phyloP scores from a whole-genome alignment of 1,140 invertebrate genomes.

The Zaprionus capensis region DNA sequence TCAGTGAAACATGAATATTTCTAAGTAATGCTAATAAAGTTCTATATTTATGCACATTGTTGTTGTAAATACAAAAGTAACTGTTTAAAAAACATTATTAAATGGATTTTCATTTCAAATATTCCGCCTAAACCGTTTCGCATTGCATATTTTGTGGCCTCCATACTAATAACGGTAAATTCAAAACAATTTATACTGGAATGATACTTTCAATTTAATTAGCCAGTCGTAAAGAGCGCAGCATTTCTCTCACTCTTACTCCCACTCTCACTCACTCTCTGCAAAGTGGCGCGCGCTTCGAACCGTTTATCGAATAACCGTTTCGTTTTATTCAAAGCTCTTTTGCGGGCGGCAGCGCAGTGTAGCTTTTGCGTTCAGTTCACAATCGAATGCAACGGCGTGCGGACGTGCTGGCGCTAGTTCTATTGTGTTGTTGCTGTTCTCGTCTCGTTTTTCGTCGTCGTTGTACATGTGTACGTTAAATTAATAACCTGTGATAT shows the following conservation, averaged over 20 bases:
- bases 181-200: background rate
- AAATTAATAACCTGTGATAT: slow-evolving; percentile 60
- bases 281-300: slow-evolving; percentile 23
- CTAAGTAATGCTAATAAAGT: background rate
- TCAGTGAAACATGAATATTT: slow-evolving; percentile 16
- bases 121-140: background rate
- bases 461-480: slow-evolving; percentile 69
- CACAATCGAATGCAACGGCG: slow-evolving; percentile 35
- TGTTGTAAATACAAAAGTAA: slow-evolving; percentile 11
- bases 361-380: slow-evolving; percentile 51
- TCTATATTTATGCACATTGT: slow-evolving; percentile 3
- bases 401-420: slow-evolving; percentile 44
- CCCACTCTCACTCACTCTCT: background rate
- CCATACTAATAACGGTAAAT: background rate
- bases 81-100: background rate
- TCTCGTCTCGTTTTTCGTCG: slow-evolving; percentile 54
- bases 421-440: slow-evolving; percentile 16
- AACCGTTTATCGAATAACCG: slow-evolving; percentile 27
- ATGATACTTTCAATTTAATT: background rate
- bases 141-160: slow-evolving; percentile 22
- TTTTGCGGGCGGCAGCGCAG: background rate
- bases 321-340: slow-evolving; percentile 7
- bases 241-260: background rate
- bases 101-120: background rate
- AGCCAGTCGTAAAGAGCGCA: background rate